Base-by-base conservation (phyloP, 2,797 vertebrate genomes). In the Craterocephalus amniculus region DNA sequence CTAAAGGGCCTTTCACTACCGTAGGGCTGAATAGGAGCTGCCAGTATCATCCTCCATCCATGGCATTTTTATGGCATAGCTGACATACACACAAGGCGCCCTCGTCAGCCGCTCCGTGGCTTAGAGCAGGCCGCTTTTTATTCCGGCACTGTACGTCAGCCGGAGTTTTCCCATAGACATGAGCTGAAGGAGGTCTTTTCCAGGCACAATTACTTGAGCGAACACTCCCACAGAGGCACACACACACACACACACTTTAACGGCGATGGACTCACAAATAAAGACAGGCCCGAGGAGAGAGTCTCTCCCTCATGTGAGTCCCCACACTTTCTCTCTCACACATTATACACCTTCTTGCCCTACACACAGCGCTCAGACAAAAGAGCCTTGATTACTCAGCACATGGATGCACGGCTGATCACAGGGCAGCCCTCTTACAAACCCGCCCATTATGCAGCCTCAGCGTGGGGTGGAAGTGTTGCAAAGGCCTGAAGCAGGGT, bases 11-110 rank as follows among this genome's bases (percentile, higher is more conserved):
- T 92, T 93, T 93, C 90, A 91, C 52, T 14, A 61, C 68, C 29
- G 48, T 35, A 26, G 74, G 18, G 36, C 65, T 91, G 89, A 93
- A 93, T 91, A 66, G 91, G 83, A 85, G 72, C 93, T 91, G 91
- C 89, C 91, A 88, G 52, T 64, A 84, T 93, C 92, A 91, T 81
- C 88, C 84, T 79, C 85, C 83, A 89, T 51, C 87, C 92, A 90
- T 93, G 93, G 89, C 92, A 94, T 94, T 90, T 91, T 91, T 92
- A 91, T 92, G 91, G 91, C 92, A 87, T 80, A 86, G 87, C 87
- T 87, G 88, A 86, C 89, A 88, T 81, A 90, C 70, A 74, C 65
- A 88, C 87, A 85, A 88, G 81, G 52, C 85, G 38, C 80, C 48
- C 86, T 63, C 71, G 24, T 66, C 81, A 80, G 80, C 73, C 63